phyloP scores from a whole-genome alignment of 37 sponge, comb jelly and placozoan genomes.

The Cladorhizidae sp. region DNA sequence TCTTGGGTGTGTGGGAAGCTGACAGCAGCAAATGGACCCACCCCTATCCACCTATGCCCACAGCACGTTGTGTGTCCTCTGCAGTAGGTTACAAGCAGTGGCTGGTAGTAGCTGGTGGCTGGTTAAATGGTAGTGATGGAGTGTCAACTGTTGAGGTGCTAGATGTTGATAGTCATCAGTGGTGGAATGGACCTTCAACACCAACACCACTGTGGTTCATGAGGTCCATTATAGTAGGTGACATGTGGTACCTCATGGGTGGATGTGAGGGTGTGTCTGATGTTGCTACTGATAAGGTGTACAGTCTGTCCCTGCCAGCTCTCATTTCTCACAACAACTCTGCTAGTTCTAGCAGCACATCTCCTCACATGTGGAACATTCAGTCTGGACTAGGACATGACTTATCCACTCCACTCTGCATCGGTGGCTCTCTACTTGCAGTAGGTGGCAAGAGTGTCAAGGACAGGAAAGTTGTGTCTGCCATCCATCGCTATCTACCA shows the following conservation, averaged over 20 bases:
- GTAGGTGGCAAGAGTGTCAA: not conserved
- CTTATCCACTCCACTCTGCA: not conserved
- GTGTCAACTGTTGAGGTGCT: not conserved
- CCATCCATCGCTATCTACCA: slow-evolving; percentile 19
- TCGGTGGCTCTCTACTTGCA: slow-evolving; percentile 15
- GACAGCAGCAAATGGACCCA: slow-evolving; percentile 1
- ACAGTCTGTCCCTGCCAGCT: not conserved
- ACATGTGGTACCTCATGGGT: not conserved
- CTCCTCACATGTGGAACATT: slow-evolving; percentile 1
- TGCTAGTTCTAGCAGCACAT: too few species aligned
- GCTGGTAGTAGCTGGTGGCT: slow-evolving; percentile 12
- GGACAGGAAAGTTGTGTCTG: not conserved
- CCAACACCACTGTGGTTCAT: not conserved
- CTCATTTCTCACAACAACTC: slow-evolving; percentile 6
- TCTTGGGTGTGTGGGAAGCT: slow-evolving; percentile 5
- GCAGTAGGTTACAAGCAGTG: not conserved
- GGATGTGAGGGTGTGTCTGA: not conserved
- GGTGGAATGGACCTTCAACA: not conserved
- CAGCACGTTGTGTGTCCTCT: not conserved
- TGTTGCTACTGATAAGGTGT: not conserved
- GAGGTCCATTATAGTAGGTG: not conserved
- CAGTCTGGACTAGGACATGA: not conserved
- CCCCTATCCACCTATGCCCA: slow-evolving; percentile 32
- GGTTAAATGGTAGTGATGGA: not conserved
- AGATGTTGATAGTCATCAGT: not conserved